A percentile compares a stretch with the other conserved stretches of the same genome.
Conservation (phyloP, 2,888 invertebrate species). For the Dimorphilus gyrociliatus region DNA sequence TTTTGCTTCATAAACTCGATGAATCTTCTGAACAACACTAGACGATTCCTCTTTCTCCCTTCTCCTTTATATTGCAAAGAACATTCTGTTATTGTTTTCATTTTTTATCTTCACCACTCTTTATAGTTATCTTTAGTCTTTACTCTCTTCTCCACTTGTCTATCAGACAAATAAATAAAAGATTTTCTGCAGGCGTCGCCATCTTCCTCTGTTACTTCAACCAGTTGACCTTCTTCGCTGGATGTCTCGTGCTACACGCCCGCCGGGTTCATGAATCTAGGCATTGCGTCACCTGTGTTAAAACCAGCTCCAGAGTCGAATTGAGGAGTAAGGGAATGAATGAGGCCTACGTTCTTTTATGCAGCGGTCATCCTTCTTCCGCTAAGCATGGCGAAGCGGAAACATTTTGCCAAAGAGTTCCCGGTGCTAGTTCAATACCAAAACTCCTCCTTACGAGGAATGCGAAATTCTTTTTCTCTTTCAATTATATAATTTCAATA, state of each 20-base stretch:
- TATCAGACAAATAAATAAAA: too few relatives aligned
- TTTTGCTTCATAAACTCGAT: too few relatives aligned
- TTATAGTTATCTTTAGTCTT: too few relatives aligned
- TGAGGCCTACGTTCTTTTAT: constrained; percentile 3
- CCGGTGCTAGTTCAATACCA: constrained; percentile 6
- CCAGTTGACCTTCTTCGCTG: constrained; percentile 20
- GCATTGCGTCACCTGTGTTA: constrained; percentile 13
- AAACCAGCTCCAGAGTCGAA: constrained; percentile 9
- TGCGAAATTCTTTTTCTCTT: constrained; percentile 6
- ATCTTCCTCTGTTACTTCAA: constrained; percentile 24
- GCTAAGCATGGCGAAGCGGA: constrained; percentile 10
- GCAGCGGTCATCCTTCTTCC: constrained; percentile 8
- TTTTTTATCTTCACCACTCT: too few relatives aligned
- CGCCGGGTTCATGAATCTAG: constrained; percentile 12
- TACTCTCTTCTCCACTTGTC: too few relatives aligned
- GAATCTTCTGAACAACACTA: too few relatives aligned
- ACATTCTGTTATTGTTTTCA: too few relatives aligned
- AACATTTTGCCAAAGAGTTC: constrained; percentile 6
- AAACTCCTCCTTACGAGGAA: constrained; percentile 8
- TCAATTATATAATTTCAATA: too few relatives aligned
- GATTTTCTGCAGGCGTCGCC: constrained; percentile 18
- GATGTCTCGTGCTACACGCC: constrained; percentile 21
- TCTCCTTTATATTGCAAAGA: too few relatives aligned
- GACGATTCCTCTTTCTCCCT: too few relatives aligned
- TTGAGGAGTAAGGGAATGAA: constrained; percentile 7